These are phyloP conservation scores for Trochalopteron elliotii DNA, from an alignment of 2,113 vertebrate species.

Conservation along the genomic window DNA sequence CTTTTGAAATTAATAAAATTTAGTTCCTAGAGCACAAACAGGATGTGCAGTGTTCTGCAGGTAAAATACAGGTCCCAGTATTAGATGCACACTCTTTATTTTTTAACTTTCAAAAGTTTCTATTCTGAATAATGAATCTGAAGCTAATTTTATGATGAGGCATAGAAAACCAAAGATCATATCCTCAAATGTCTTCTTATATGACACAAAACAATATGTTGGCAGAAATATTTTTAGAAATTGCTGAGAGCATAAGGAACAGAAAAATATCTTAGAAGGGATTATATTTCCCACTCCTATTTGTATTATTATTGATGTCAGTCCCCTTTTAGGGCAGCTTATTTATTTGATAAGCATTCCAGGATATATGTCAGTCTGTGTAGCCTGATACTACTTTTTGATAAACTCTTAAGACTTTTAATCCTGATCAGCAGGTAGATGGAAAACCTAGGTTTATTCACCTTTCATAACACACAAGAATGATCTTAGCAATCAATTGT, in stretches of 20 bases:
- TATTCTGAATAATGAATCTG: background rate
- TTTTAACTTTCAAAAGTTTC: background rate
- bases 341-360: background rate
- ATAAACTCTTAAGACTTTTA: background rate
- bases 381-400: background rate
- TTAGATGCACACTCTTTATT: background rate
- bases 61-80: background rate
- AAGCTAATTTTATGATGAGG: background rate
- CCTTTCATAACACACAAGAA: background rate
- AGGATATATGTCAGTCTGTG: background rate
- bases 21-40: background rate
- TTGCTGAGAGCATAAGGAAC: background rate
- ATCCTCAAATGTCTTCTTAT: background rate
- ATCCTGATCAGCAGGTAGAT: background rate
- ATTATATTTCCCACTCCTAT: background rate
- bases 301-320: background rate
- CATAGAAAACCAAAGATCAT: background rate
- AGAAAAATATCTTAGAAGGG: background rate
- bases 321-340: background rate
- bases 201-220: background rate
- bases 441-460: background rate
- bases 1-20: background rate
- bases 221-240: background rate
- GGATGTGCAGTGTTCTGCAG: background rate
- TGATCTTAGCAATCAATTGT: rapidly evolving